A percentile compares a stretch with the other conserved stretches of the same genome.
phyloP scores from a whole-genome alignment of 2,797 vertebrate species.

The Ceyx erithaca region DNA sequence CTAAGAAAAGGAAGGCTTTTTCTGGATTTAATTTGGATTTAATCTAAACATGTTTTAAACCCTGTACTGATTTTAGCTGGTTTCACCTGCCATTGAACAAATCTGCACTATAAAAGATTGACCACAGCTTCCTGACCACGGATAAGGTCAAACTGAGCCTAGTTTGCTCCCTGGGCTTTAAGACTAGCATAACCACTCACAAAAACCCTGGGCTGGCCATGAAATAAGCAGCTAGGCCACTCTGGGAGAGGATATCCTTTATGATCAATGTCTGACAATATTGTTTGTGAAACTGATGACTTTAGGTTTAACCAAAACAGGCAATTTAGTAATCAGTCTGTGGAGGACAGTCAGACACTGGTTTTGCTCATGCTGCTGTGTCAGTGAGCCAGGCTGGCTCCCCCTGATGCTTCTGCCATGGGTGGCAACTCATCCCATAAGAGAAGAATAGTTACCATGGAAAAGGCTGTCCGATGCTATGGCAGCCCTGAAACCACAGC shows the following conservation, averaged over 20 bases:
- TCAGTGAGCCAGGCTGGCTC: accelerated
- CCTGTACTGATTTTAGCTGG: neutral
- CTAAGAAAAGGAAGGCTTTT: neutral
- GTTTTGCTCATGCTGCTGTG: neutral
- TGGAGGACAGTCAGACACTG: accelerated
- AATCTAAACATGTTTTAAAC: neutral
- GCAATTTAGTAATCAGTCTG: accelerated
- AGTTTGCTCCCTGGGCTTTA: neutral
- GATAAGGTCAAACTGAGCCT: neutral
- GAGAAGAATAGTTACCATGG: accelerated
- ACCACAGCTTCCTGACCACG: neutral
- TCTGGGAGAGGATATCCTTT: neutral
- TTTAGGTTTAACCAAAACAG: neutral
- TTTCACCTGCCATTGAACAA: neutral
- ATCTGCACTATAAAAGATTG: neutral
- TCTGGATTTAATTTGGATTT: neutral
- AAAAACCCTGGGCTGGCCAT: accelerated
- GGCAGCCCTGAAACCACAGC: neutral
- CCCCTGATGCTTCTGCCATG: neutral
- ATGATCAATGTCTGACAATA: neutral
- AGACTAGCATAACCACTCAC: neutral
- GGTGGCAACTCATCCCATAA: accelerated
- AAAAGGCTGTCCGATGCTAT: neutral
- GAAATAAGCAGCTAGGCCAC: neutral
- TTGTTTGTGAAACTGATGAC: neutral